Base-by-base conservation (phyloP, 2,113 vertebrate species). In the Dipodomys stephensi region DNA sequence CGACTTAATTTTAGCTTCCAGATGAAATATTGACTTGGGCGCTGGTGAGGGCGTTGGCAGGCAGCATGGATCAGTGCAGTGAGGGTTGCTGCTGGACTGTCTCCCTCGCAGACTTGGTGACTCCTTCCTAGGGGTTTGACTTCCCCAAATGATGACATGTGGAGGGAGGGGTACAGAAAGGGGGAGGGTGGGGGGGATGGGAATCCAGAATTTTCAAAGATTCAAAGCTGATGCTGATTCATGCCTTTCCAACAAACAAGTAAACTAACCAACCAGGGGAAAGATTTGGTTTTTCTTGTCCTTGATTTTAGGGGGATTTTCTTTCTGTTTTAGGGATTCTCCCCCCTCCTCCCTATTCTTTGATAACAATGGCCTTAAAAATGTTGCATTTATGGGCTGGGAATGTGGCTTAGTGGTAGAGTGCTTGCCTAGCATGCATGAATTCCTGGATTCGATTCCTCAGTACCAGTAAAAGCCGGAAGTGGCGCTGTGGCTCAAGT, bases 1-100 rank as follows among this genome's bases (percentile, higher is more conserved):
- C 11, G 68, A 83, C 88, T 97, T 96, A 81, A 95, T 95, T 94
- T 95, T 62, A 72, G 79, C 93, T 95, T 82, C 46, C 53, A 74
- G 88, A 96, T 94, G 86, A 93, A 88, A 95, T 90, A 83, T 32
- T 81, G 95, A 90, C 93, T 76, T 49, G 0, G 23, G 44, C 1
- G 85, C 46, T 91, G 87, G 72, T 2, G 82, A 76, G 19, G 87
- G 27, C 57, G 84, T 57, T 60, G 77, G 92, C 79, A 69, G 67
- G 49, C 95, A 77, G 30, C 73, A 15, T 0, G 4, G 83, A n/a
- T 67, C 78, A 44, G 87, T 1, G 28, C 85, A 15, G 65, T 7
- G 10, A 83, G 74, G 72, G 65, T 83, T 7, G 1, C 0, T 10
- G 76, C 46, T 3, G 57, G 60, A 60, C 87, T 81, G 57, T 18